Evolutionary conservation across 2,888 invertebrate species (phyloP).

Genomic region (Quadriops clusia): DNA sequence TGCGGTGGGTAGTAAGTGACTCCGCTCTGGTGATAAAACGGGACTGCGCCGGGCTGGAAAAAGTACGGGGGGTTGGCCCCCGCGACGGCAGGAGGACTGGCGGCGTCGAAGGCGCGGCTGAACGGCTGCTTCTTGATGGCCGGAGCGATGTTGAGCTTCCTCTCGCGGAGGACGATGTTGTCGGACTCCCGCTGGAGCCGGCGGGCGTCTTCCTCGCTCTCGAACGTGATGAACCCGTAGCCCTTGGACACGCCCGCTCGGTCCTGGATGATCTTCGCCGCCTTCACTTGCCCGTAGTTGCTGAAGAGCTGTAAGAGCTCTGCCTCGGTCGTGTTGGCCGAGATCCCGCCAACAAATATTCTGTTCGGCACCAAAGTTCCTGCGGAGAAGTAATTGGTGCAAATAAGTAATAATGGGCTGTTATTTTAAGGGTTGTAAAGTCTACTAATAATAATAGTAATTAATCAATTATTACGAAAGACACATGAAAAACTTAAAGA

Average conservation of each 20-base stretch:
- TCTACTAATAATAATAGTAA: no score
- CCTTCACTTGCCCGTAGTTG: constrained; percentile 77
- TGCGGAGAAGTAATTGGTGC: no score
- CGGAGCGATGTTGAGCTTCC: constrained; percentile 76
- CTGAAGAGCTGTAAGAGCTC: constrained; percentile 88
- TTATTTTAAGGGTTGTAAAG: no score
- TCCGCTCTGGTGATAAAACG: constrained; percentile 33
- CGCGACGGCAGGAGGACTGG: constrained; percentile 42
- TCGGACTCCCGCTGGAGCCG: constrained; percentile 62
- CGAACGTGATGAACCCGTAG: constrained; percentile 76
- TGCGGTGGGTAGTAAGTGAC: constrained; percentile 31
- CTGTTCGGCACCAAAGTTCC: constrained; percentile 87
- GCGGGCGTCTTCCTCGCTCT: constrained; percentile 76
- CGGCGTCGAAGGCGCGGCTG: constrained; percentile 42
- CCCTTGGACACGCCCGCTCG: constrained; percentile 91
- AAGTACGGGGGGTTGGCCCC: constrained; percentile 35
- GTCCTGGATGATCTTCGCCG: constrained; percentile 90
- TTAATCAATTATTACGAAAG: no score
- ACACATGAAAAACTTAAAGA: no score
- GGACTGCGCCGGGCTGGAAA: constrained; percentile 34
- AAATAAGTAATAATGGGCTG: no score
- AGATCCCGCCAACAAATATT: constrained; percentile 94
- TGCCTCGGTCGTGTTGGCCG: constrained; percentile 83
- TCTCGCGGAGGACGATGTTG: constrained; percentile 64
- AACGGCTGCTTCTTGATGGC: constrained; percentile 70